Base-by-base conservation (phyloP, 2,888 invertebrate genomes). In the Leptinotarsa juncta region DNA sequence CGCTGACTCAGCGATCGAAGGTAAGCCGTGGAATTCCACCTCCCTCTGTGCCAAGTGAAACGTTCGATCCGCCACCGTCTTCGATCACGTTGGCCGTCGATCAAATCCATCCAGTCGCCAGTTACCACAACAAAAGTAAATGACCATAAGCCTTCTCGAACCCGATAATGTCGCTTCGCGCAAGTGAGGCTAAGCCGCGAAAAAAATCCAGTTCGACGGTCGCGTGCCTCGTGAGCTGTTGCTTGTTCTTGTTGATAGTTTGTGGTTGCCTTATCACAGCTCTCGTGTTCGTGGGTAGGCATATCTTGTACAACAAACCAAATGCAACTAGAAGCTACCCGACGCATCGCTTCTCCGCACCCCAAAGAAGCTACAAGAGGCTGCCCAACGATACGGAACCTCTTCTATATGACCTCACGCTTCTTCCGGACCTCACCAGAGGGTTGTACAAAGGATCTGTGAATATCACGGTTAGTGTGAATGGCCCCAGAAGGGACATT, bases 401-500 rank as follows among this genome's bases (percentile, higher is more conserved):
- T 0, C 77, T 89, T 3, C 90, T 90, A 74, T 95, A 95, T 83
- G 91, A 93, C 71, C 85, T 95, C 5, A 89, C 88, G 18, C 86
- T 94, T 70, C 89, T 91, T 72, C 94, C 94, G 0, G 89, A 93
- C 83, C 88, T 95, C 67, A 86, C 88, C 16, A 87, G 87, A n/a
- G 91, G 91, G 51, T 89, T 87, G 0, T 94, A 91, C 82, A 84
- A 85, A 15, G 94, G 94, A 16, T 88, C 88, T 66, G 91, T 92
- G 0, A 90, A 88, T 57, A 90, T 92, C 60, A 86, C 88, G 4
- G 82, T 92, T 65, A 86, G 89, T 71, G 85, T 91, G 2, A 77
- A 84, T 16, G 71, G 71, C 60, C 75, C 75, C 15, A 79, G 80
- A 71, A 81, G 80, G 23, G 79, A 83, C 67, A 53, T 87, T 3